Percentiles rank a stretch among this genome's conserved stretches.
phyloP scores from a whole-genome alignment of 2,113 vertebrate genomes.

The Tonatia bakeri region DNA sequence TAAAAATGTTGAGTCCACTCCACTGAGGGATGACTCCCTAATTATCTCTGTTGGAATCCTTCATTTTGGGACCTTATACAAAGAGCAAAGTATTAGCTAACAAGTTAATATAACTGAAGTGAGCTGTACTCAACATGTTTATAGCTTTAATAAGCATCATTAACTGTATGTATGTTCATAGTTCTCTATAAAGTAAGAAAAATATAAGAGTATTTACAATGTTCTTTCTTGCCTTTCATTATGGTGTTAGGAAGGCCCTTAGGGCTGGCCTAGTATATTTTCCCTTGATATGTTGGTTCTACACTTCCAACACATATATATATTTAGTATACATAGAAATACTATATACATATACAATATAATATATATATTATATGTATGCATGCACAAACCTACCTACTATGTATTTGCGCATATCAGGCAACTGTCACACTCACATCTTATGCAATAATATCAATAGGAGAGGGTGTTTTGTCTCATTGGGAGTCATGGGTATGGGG shows the following conservation, averaged over 20 bases:
- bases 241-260: background rate
- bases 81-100: background rate
- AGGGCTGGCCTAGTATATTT: background rate
- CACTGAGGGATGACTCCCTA: background rate
- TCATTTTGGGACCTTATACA: background rate
- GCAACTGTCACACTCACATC: background rate
- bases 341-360: no score
- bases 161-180: background rate
- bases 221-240: background rate
- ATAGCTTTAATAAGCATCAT: background rate
- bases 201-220: background rate
- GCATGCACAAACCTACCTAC: background rate
- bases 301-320: background rate
- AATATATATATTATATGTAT: background rate
- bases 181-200: background rate
- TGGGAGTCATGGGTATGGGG: background rate
- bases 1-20: background rate
- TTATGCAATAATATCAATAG: background rate
- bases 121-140: background rate
- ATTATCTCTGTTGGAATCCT: background rate
- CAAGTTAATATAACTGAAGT: background rate
- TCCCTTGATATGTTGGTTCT: background rate
- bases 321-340: background rate
- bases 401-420: background rate
- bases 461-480: background rate